A percentile compares a stretch with the other conserved stretches of the same genome.
These are phyloP conservation scores for Sciaenops ocellatus DNA, from an alignment of 2,797 vertebrate genomes.

Conservation along the genomic window DNA sequence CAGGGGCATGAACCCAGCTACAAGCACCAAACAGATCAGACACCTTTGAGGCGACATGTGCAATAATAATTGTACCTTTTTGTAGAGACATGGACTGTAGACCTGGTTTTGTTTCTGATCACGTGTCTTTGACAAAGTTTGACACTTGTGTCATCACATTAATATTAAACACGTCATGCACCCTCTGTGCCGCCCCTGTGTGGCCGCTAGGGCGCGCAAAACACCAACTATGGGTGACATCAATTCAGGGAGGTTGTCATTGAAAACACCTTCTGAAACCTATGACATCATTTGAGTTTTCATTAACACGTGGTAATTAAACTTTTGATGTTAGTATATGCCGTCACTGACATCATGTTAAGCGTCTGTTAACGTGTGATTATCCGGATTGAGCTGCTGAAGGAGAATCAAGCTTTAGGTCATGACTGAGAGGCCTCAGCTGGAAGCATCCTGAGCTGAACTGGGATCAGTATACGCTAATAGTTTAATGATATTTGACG, in stretches of 20 bases:
- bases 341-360: background rate
- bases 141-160: constrained; percentile 8
- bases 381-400: background rate
- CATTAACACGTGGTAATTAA: constrained; percentile 64
- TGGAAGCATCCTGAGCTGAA: constrained; percentile 21
- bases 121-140: background rate
- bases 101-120: background rate
- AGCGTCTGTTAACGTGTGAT: background rate
- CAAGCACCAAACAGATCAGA: background rate
- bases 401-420: constrained; percentile 17
- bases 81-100: background rate
- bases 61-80: background rate
- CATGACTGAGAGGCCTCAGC: constrained; percentile 37
- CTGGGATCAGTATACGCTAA: constrained; percentile 24
- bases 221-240: constrained; percentile 28
- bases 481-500: constrained; percentile 44
- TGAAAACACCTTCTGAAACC: constrained; percentile 78
- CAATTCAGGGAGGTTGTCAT: constrained; percentile 70
- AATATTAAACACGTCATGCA: background rate
- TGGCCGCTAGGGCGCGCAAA: constrained; percentile 69
- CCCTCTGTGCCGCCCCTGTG: background rate
- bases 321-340: constrained; percentile 4
- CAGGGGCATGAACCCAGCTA: background rate
- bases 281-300: constrained; percentile 75
- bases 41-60: background rate